A percentile compares a stretch with the other conserved stretches of the same genome.
Evolutionary conservation across 2,113 vertebrate species (phyloP).

Genomic region (Corythaeola cristata): DNA sequence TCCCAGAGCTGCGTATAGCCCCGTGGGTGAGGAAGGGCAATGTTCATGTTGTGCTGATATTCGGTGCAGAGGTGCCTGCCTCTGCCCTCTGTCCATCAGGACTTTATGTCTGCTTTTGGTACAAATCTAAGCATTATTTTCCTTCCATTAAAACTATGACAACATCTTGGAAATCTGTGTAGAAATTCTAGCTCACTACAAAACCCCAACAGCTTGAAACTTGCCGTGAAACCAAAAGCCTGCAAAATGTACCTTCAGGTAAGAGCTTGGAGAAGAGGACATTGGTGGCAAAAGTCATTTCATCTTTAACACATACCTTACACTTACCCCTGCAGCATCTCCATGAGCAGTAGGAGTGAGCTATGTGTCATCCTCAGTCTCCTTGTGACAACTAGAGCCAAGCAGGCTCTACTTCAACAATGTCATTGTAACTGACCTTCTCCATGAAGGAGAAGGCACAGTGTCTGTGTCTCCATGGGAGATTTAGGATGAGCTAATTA

Average conservation of each 20-base stretch:
- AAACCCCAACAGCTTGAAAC: not conserved
- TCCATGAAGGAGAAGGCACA: not conserved
- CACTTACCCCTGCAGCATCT: not conserved
- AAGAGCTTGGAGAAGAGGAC: not conserved
- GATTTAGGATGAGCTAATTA: not conserved
- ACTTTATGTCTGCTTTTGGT: not conserved
- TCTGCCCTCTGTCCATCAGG: not conserved
- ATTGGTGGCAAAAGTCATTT: not conserved
- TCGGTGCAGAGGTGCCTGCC: not conserved
- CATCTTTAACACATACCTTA: not conserved
- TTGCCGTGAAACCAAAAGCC: not conserved
- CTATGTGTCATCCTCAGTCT: not conserved
- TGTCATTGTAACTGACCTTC: not conserved
- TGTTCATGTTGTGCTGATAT: accelerated
- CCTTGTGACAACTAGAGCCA: not conserved
- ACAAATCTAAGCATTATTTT: not conserved
- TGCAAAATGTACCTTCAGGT: not conserved
- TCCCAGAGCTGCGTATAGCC: not conserved
- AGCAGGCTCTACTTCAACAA: not conserved
- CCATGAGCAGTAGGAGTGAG: not conserved
- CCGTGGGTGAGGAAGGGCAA: not conserved
- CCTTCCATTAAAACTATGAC: not conserved
- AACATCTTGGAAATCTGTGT: not conserved
- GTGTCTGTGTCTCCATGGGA: not conserved
- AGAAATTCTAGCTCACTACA: not conserved